Evolutionary conservation across 1,140 invertebrate species (phyloP).

Genomic region (Sinella curviseta): DNA sequence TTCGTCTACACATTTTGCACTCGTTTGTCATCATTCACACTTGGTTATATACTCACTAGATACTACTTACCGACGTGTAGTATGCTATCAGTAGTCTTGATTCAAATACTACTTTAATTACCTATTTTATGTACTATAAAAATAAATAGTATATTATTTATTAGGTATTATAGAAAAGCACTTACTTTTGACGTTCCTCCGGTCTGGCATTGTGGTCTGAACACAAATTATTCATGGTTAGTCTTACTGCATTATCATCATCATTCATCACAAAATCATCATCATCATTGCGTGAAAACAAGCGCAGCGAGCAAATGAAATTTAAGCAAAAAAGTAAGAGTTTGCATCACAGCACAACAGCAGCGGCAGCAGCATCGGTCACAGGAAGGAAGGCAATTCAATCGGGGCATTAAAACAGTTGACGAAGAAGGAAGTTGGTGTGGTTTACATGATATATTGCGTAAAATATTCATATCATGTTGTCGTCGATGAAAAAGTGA

Average conservation of each 20-base stretch:
- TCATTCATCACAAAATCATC: slow-evolving; percentile 10
- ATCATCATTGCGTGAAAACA: background rate
- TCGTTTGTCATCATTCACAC: slow-evolving; percentile 14
- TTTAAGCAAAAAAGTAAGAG: background rate
- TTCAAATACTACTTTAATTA: no score
- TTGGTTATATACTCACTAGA: no score
- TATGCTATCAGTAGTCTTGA: background rate
- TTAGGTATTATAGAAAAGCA: slow-evolving; percentile 52
- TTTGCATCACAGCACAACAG: background rate
- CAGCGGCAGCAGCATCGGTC: background rate
- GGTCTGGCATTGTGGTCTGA: slow-evolving; percentile 53
- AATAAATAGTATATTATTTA: no score
- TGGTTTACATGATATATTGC: background rate
- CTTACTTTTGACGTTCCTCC: slow-evolving; percentile 83
- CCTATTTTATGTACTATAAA: no score
- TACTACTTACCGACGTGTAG: background rate
- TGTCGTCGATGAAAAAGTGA: background rate
- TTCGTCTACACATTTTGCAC: background rate
- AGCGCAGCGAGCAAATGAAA: background rate
- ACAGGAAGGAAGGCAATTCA: background rate
- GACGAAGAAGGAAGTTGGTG: background rate
- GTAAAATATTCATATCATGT: background rate
- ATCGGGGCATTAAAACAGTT: background rate
- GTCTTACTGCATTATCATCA: slow-evolving; percentile 38
- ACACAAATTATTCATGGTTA: slow-evolving; percentile 48